A percentile compares a stretch with the other conserved stretches of the same genome.
These are phyloP conservation scores for Syrphus vitripennis DNA, from an alignment of 2,888 invertebrate species.

Conservation along the genomic window DNA sequence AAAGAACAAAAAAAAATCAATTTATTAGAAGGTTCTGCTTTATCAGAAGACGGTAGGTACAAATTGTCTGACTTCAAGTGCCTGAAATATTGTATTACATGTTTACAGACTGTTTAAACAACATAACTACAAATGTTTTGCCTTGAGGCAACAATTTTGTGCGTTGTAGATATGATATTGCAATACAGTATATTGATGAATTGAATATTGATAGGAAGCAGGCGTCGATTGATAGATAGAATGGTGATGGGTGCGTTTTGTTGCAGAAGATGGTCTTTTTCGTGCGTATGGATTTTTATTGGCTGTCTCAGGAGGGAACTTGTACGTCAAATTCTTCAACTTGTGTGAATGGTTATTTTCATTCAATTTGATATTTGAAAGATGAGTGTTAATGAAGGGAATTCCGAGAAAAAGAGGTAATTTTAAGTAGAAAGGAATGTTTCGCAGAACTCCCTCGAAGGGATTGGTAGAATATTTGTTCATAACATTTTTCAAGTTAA, in stretches of 20 bases:
- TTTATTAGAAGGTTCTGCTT: conserved; percentile 29
- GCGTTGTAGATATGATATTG: background rate
- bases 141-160: conserved; percentile 4
- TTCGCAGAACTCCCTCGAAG: background rate
- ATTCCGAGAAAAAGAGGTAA: background rate
- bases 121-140: conserved; percentile 41
- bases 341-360: conserved; percentile 43
- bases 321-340: conserved; percentile 34
- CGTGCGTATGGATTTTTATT: background rate
- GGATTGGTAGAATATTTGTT: background rate
- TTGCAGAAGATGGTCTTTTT: background rate
- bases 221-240: conserved; percentile 67
- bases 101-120: conserved; percentile 33
- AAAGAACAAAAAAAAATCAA: background rate
- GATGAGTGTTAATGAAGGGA: too few species aligned
- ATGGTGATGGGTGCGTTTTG: conserved; percentile 36
- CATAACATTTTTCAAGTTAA: background rate
- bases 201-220: conserved; percentile 64
- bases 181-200: conserved; percentile 31
- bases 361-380: conserved; percentile 20
- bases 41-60: conserved; percentile 24
- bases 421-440: background rate
- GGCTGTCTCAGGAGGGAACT: conserved; percentile 1
- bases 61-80: conserved; percentile 58
- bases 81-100: too few species aligned